Percentiles rank a stretch among this genome's conserved stretches.
Evolutionary conservation across 2,888 invertebrate genomes (phyloP).

Genomic region (Ennomos erosarius): DNA sequence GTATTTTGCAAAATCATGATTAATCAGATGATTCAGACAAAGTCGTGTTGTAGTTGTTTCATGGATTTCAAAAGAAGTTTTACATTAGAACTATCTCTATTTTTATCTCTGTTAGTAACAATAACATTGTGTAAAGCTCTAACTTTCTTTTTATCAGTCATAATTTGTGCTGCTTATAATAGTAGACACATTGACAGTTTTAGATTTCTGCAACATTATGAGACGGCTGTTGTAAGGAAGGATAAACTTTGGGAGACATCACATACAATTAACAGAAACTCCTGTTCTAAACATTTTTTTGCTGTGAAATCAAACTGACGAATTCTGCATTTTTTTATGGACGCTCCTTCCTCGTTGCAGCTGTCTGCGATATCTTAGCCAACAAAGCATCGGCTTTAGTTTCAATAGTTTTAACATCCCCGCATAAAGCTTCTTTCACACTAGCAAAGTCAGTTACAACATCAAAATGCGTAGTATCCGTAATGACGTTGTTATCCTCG

Average conservation of each 20-base stretch:
- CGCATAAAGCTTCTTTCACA: slow-evolving; percentile 19
- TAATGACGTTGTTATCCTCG: slow-evolving; percentile 63
- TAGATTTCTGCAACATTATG: not conserved
- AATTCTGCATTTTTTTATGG: too few relatives aligned
- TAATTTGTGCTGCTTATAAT: not conserved
- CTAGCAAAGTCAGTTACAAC: slow-evolving; percentile 52
- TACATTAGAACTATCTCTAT: too few relatives aligned
- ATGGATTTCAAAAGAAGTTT: too few relatives aligned
- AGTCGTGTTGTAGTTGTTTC: too few relatives aligned
- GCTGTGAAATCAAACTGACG: too few relatives aligned
- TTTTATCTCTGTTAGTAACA: not conserved
- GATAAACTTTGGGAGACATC: too few relatives aligned
- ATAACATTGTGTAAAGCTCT: slow-evolving; percentile 7
- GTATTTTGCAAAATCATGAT: too few relatives aligned
- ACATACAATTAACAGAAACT: too few relatives aligned
- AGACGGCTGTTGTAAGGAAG: too few relatives aligned
- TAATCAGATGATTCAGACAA: too few relatives aligned
- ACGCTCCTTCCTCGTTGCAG: too few relatives aligned
- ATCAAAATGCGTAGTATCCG: slow-evolving; percentile 49
- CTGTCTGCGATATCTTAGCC: not conserved
- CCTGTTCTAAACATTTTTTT: too few relatives aligned
- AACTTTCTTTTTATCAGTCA: not conserved
- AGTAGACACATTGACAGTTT: not conserved
- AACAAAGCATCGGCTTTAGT: slow-evolving; percentile 16
- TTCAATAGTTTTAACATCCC: slow-evolving; percentile 22